Base-by-base conservation (phyloP, 1,140 invertebrate genomes). In the Manduca sexta region DNA sequence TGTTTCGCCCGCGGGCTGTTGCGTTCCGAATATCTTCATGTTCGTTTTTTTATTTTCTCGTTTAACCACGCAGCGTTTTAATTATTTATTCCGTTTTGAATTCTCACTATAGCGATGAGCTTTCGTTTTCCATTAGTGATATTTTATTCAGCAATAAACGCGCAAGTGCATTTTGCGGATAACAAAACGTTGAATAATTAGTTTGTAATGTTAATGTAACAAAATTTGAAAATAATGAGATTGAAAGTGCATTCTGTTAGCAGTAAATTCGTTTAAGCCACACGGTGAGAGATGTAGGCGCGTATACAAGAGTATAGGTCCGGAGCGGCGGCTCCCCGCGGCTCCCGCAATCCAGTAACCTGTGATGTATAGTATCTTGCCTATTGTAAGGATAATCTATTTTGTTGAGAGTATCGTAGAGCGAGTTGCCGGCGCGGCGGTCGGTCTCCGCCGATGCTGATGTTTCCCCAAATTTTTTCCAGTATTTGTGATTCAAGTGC, bases 401-500 rank as follows among this genome's bases (percentile, higher is more conserved):
- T 73, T 70, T 61, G 70, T 74, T 63, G 65, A 58, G 68, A 63
- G 56, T 61, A 54, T 46, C 56, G 51, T 50, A 56, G 60, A 52
- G 52, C 52, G 56, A 47, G 56, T 49, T 49, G 68, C 69, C 73
- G 66, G 64, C 34, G 65, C 73, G 66, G 64, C 34, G 65, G 60
- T 64, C 62, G 57, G 63, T 69, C 70, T 60, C 60, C 66, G 72
- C 60, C 68, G 76, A 69, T 58, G 73, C 73, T 70, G 68, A 69
- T 74, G 77, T 86, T 86, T 86, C 81, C 86, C 83, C 78, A 86
- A 87, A 86, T 86, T 84, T 77, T 87, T 87, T 87, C 86, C 86
- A 87, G 86, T 87, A 87, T 87, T 87, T 87, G 86, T 87, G 86
- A 87, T 87, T 87, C 84, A 87, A 87, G 86, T 87, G 86, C 86